These are phyloP conservation scores for Lithodes maja DNA, from an alignment of 2,888 invertebrate species.

Conservation along the genomic window DNA sequence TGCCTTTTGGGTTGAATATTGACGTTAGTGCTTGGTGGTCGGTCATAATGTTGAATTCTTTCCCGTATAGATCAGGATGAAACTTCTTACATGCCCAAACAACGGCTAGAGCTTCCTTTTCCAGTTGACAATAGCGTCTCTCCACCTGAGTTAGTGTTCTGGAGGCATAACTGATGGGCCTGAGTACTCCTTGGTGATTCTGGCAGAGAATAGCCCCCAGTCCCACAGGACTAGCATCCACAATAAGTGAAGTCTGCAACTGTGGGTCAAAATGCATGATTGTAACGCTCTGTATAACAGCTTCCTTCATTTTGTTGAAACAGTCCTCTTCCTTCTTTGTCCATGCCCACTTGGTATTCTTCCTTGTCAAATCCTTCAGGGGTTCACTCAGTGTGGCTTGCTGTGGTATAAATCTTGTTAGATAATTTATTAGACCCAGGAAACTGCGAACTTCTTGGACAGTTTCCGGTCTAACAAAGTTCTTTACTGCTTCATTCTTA, in stretches of 20 bases:
- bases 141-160: constrained; percentile 35
- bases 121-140: constrained; percentile 44
- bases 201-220: constrained; percentile 30
- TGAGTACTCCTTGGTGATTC: constrained; percentile 27
- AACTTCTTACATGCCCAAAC: constrained; percentile 52
- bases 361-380: not conserved
- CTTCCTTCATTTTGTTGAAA: not conserved
- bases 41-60: constrained; percentile 29
- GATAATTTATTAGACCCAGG: constrained; percentile 18
- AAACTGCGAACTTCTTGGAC: constrained; percentile 39
- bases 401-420: constrained; percentile 8
- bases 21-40: constrained; percentile 47
- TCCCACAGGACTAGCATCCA: constrained; percentile 34
- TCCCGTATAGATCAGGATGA: constrained; percentile 38
- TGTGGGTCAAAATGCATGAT: constrained; percentile 21
- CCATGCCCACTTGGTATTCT: constrained; percentile 24
- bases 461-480: not conserved
- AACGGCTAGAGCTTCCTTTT: constrained; percentile 49
- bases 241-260: constrained; percentile 15
- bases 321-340: constrained; percentile 4
- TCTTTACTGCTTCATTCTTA: constrained; percentile 9
- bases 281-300: not conserved
- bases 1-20: constrained; percentile 31
- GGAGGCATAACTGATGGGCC: constrained; percentile 16
- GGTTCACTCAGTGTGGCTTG: not conserved